Evolutionary conservation across 92 coral and sea anemone genomes (phyloP).

Genomic region (Parazoanthus atlanticus): DNA sequence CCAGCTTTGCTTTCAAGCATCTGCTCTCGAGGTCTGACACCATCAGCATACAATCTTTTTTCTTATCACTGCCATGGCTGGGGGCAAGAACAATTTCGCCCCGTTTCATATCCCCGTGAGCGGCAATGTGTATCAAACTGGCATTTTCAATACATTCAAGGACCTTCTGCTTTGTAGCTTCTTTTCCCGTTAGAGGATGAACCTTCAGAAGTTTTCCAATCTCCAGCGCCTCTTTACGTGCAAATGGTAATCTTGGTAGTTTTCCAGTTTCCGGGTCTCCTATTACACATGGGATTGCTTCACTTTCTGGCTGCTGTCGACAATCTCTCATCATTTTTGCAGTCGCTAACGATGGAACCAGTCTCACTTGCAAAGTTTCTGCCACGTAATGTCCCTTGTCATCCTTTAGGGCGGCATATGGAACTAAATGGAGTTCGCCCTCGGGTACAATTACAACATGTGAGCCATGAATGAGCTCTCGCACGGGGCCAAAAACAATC

Average conservation of each 20-base stretch:
- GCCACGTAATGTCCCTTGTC: constrained; percentile 5
- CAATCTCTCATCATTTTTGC: constrained; percentile 10
- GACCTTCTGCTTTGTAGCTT: constrained; percentile 12
- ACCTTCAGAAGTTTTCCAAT: not conserved
- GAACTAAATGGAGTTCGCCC: not conserved
- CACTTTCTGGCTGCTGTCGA: not conserved
- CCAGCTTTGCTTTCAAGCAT: not conserved
- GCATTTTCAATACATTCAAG: constrained; percentile 5
- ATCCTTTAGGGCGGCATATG: constrained; percentile 19
- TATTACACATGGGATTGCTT: not conserved
- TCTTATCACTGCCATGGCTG: not conserved
- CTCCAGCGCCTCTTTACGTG: not conserved
- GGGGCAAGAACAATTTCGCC: constrained; percentile 9
- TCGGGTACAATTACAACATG: constrained; percentile 10
- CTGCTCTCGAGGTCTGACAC: not conserved
- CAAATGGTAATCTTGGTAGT: not conserved
- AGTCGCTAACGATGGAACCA: constrained; percentile 15
- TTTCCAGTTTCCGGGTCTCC: not conserved
- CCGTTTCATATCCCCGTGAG: constrained; percentile 22
- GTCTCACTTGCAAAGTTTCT: constrained; percentile 18
- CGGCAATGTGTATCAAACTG: constrained; percentile 12
- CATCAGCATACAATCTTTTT: not conserved
- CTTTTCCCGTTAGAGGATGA: not conserved
- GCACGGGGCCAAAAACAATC: not conserved
- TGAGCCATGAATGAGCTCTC: not conserved